These are phyloP conservation scores for Tor tambroides DNA, from an alignment of 2,113 vertebrate species.

Conservation along the genomic window DNA sequence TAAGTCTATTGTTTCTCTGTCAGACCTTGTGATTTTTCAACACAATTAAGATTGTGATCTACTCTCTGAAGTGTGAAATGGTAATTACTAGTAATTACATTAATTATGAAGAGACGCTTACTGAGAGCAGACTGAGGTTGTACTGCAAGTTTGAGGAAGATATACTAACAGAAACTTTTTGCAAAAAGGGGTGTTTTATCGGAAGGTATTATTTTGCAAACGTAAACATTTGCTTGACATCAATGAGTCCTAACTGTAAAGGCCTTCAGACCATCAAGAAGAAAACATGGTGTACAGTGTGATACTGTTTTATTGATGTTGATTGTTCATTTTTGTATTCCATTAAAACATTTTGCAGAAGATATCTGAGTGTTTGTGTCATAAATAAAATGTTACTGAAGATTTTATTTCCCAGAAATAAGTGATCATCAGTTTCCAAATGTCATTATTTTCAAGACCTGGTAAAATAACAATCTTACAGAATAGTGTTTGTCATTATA, in stretches of 20 bases:
- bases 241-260: background rate
- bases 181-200: no score
- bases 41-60: background rate
- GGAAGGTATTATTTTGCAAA: background rate
- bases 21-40: background rate
- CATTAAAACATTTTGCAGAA: conserved; percentile 31
- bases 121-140: background rate
- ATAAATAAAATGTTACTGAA: background rate
- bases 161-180: background rate
- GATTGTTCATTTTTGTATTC: conserved; percentile 21
- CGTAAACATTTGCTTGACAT: background rate
- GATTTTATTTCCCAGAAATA: conserved; percentile 18
- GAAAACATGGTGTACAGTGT: background rate
- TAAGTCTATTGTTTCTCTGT: background rate
- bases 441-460: background rate
- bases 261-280: background rate
- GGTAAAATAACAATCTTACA: background rate
- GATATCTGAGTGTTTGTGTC: background rate
- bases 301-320: background rate
- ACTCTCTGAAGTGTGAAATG: background rate
- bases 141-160: background rate
- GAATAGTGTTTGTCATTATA: background rate
- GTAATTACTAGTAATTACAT: background rate
- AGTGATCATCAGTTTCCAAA: background rate
- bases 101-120: background rate